These are phyloP conservation scores for Cephus rjabovi DNA, from an alignment of 2,888 invertebrate species.

Conservation along the genomic window DNA sequence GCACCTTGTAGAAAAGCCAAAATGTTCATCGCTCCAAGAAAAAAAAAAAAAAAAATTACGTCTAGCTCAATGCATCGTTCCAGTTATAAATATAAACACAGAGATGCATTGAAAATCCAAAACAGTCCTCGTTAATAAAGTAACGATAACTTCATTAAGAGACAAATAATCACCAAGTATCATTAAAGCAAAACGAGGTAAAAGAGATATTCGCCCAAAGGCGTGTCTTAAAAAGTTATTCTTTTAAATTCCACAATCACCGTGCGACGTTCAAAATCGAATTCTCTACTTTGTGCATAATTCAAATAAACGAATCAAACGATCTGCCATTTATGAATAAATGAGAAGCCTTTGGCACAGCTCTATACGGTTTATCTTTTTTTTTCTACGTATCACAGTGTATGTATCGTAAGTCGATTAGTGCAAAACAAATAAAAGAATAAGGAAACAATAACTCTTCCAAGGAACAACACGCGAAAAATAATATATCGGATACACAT, in stretches of 20 bases:
- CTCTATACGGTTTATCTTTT: conserved; percentile 2
- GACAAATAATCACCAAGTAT: neutral
- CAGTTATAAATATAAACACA: neutral
- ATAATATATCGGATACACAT: neutral
- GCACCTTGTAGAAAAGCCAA: conserved; percentile 1
- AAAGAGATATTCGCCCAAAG: neutral
- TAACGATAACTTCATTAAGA: neutral
- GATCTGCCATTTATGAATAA: neutral
- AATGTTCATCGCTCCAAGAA: neutral
- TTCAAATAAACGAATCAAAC: neutral
- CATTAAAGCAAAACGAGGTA: neutral
- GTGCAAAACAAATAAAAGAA: conserved; percentile 17
- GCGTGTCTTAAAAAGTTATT: too few species aligned
- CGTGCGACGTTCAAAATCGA: neutral
- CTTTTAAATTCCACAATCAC: neutral
- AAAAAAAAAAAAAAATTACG: neutral
- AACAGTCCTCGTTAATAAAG: neutral
- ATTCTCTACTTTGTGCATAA: neutral
- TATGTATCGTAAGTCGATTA: conserved; percentile 30
- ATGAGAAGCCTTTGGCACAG: conserved; percentile 3
- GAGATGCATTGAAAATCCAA: neutral
- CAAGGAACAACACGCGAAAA: neutral
- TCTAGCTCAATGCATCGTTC: neutral
- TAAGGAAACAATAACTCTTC: neutral
- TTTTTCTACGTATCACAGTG: conserved; percentile 35